These are phyloP conservation scores for Megaptera novaeangliae DNA, from an alignment of 2,113 vertebrate genomes.

Conservation along the genomic window DNA sequence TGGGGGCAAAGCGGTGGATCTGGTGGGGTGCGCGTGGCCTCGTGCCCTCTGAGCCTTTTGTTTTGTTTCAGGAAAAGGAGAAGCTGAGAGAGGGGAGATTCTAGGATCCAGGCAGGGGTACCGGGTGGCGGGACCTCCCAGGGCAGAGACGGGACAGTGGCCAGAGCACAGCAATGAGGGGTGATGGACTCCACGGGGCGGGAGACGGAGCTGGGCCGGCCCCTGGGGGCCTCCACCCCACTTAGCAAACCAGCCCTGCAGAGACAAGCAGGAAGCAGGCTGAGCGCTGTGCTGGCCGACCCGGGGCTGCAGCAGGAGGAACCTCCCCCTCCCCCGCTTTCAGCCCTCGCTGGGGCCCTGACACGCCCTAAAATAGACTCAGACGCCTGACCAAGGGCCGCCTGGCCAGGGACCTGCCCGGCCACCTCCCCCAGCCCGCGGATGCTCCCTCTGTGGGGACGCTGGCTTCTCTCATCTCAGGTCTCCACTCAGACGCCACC, in stretches of 20 bases:
- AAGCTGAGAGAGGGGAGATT: not conserved
- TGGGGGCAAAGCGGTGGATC: not conserved
- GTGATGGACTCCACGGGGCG: accelerated
- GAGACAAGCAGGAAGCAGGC: not conserved
- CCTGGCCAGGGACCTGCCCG: not conserved
- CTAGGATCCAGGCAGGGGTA: not conserved
- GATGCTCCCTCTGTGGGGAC: not conserved
- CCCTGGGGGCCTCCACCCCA: no score
- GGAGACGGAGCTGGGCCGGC: not conserved
- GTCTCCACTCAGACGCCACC: not conserved
- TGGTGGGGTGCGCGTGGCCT: not conserved
- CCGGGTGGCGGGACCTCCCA: not conserved
- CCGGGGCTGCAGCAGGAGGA: not conserved
- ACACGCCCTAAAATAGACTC: no score
- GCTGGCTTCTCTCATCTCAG: not conserved
- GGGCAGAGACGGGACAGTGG: not conserved
- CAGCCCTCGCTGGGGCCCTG: not conserved
- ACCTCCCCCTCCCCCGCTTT: not conserved
- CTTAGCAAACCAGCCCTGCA: not conserved
- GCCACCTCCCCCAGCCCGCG: no score
- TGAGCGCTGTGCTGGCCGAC: not conserved
- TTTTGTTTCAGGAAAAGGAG: not conserved
- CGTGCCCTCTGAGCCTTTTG: not conserved
- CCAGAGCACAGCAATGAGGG: not conserved
- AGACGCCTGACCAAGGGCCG: no score